Percentiles rank a stretch among this genome's conserved stretches.
These are phyloP conservation scores for Rhogogaster chlorosoma DNA, from an alignment of 2,888 invertebrate species.

Conservation along the genomic window DNA sequence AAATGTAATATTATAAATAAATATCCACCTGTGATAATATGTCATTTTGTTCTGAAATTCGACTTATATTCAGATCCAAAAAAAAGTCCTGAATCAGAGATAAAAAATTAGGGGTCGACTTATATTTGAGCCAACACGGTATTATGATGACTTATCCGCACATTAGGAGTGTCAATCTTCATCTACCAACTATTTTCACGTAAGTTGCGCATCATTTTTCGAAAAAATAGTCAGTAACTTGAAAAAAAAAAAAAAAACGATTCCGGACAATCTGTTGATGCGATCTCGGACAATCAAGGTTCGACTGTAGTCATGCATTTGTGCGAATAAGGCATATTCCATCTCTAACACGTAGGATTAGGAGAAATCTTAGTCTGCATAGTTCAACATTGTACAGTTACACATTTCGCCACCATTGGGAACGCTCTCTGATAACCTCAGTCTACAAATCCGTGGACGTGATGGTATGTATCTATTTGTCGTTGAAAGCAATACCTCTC, in stretches of 20 bases:
- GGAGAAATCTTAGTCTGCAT: neutral
- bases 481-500: neutral
- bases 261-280: neutral
- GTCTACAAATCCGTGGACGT: neutral
- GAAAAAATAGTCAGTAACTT: neutral
- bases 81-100: constrained; percentile 8
- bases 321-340: neutral
- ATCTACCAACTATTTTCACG: neutral
- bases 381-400: neutral
- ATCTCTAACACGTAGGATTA: neutral
- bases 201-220: neutral
- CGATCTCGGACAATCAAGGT: neutral
- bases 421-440: neutral
- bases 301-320: neutral
- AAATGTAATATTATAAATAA: constrained; percentile 25
- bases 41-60: constrained; percentile 13
- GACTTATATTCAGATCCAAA: constrained; percentile 23
- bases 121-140: neutral
- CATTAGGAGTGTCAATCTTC: neutral
- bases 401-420: neutral
- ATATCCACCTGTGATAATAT: neutral
- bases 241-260: neutral
- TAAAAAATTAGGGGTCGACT: neutral
- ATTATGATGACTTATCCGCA: neutral
- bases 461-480: constrained; percentile 21